Evolutionary conservation across 2,113 vertebrate species (phyloP), one percentile per base, ranked within the genome.

Genomic region (Scolopax mira): DNA sequence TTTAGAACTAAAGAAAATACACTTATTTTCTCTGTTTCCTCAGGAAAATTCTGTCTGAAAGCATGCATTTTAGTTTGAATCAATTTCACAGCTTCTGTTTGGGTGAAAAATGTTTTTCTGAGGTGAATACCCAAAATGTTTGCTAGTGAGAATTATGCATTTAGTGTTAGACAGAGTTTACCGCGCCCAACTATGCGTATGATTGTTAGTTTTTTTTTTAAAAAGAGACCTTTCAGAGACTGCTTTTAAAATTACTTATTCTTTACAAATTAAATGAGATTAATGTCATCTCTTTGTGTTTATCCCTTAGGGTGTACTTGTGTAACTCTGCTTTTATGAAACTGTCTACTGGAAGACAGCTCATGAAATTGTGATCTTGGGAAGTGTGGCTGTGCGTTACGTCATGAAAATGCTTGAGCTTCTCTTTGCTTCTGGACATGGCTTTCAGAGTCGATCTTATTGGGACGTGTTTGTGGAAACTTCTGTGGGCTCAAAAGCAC

Each of bases 321-420:
- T 57, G 4, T 10, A 88, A 46, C 7, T 66, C 18, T 72, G n/a
- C 42, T 75, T 81, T 31, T 13, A 75, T 9, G 3, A 48, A 52
- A 23, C 48, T 48, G 10, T 23, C 31, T 6, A 6, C 24, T 1
- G 1, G 27, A 8, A 54, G n/a, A n/a, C 27, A 25, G 49, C 39
- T 60, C 19, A 8, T 18, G 13, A 42, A 85, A 39, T 7, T 9
- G 25, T 0, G 3, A 54, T n/a, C 7, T 55, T 13, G 35, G 30
- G 18, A 18, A 5, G 39, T 0, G 1, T 18, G 51, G 27, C 30
- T 13, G 5, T 6, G 10, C 2, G 0, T 37, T 12, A 14, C 0
- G 0, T 35, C 24, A 2, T 24, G 12, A 14, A 5, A 46, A 42
- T 4, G 8, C 6, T 23, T 2, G 4, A 28, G 9, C 25, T 61